Evolutionary conservation across 37 sponge, comb jelly and placozoan species (phyloP).

Genomic region (Geodia barretti): DNA sequence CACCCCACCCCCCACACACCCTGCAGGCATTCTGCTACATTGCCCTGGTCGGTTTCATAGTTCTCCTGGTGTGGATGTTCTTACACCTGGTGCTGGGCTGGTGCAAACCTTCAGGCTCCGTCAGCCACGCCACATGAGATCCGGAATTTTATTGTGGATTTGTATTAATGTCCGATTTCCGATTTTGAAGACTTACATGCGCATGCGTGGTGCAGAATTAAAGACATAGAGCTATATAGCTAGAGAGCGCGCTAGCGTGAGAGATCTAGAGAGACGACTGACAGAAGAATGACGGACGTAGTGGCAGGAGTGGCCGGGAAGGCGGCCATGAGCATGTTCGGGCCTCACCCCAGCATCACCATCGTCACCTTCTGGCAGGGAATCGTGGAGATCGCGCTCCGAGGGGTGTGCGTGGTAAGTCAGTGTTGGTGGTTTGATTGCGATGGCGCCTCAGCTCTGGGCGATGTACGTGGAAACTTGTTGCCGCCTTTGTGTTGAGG

Average conservation of each 20-base stretch:
- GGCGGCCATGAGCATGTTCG: constrained; percentile 3
- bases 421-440: neutral
- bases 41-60: neutral
- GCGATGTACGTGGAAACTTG: too few species aligned
- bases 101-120: constrained; percentile 29
- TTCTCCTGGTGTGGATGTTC: constrained; percentile 17
- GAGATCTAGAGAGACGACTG: too few species aligned
- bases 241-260: too few species aligned
- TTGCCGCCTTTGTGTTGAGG: too few species aligned
- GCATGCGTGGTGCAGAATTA: too few species aligned
- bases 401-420: constrained; percentile 45
- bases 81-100: constrained; percentile 24
- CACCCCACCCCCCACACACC: neutral
- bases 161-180: too few species aligned
- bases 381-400: constrained; percentile 45
- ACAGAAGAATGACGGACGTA: neutral
- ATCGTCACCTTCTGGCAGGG: constrained; percentile 54
- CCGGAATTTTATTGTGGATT: too few species aligned
- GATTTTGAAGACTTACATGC: too few species aligned
- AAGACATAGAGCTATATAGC: too few species aligned
- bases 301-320: neutral
- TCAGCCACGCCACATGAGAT: too few species aligned
- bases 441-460: too few species aligned
- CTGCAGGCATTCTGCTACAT: constrained; percentile 21
- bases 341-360: constrained; percentile 50